Evolutionary conservation across 2,888 invertebrate species (phyloP).

Genomic region (Drosophila glabriapex): DNA sequence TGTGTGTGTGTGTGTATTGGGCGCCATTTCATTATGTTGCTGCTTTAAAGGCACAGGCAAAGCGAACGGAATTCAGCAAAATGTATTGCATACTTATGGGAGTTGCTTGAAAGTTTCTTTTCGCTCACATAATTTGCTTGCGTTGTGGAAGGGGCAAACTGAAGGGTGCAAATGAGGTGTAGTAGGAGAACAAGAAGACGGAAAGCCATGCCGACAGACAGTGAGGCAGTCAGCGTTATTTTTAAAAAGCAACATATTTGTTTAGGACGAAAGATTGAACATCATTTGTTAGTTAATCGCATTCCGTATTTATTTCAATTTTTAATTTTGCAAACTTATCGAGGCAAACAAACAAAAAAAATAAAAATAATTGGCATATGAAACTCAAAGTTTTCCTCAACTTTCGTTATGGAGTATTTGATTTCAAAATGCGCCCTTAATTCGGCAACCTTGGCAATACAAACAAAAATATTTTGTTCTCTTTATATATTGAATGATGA

Average conservation of each 20-base stretch:
- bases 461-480: not conserved
- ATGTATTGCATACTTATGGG: slow-evolving; percentile 65
- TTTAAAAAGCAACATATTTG: slow-evolving; percentile 39
- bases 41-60: slow-evolving; percentile 53
- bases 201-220: not conserved
- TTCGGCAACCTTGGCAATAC: not conserved
- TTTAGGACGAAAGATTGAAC: slow-evolving; percentile 40
- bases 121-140: slow-evolving; percentile 43
- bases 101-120: slow-evolving; percentile 54
- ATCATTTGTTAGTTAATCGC: slow-evolving; percentile 41
- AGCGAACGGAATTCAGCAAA: slow-evolving; percentile 46
- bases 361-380: slow-evolving; percentile 14
- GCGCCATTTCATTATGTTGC: slow-evolving; percentile 54
- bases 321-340: slow-evolving; percentile 27
- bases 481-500: not conserved
- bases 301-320: slow-evolving; percentile 13
- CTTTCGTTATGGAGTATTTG: not conserved
- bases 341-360: not conserved
- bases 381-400: not conserved
- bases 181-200: not conserved
- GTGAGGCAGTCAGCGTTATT: slow-evolving; percentile 6
- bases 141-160: not conserved
- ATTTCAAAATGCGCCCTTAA: not conserved
- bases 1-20: slow-evolving; percentile 28
- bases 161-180: not conserved